Evolutionary conservation across 2,113 vertebrate genomes (phyloP).

Genomic region (Limnothrissa miodon): DNA sequence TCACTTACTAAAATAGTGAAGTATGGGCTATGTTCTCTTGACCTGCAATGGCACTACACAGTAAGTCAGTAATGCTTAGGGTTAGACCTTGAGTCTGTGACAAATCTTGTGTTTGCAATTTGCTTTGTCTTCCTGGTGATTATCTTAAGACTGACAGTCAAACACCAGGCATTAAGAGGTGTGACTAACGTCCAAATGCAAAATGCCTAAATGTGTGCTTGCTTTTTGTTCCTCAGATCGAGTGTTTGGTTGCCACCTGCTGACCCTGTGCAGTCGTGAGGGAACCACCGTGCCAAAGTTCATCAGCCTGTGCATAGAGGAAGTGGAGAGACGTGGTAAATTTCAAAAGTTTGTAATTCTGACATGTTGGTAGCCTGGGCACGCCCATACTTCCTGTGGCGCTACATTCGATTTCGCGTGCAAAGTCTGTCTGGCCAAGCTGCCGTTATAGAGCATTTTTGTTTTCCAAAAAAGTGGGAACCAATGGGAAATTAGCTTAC

Average conservation of each 20-base stretch:
- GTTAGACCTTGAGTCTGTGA: no score
- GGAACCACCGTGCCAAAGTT: constrained; percentile 84
- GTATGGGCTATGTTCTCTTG: background rate
- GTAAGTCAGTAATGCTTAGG: background rate
- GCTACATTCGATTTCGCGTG: no score
- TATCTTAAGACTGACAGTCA: background rate
- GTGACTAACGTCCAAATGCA: background rate
- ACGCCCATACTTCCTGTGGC: no score
- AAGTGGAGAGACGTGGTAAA: constrained; percentile 87
- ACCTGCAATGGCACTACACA: background rate
- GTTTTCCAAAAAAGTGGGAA: no score
- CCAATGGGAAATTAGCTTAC: no score
- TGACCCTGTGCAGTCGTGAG: constrained; percentile 82
- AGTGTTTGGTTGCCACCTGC: constrained; percentile 88
- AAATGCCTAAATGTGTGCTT: background rate
- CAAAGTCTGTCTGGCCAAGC: no score
- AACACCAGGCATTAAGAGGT: background rate
- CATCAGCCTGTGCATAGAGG: constrained; percentile 81
- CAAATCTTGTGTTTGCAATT: background rate
- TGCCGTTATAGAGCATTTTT: no score
- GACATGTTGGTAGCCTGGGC: no score
- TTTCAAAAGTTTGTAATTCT: background rate
- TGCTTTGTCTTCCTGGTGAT: background rate
- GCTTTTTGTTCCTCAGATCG: constrained; percentile 76
- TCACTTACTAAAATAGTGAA: background rate